Conservation (phyloP, 2,113 vertebrate genomes). For the Phaethon lepturus region DNA sequence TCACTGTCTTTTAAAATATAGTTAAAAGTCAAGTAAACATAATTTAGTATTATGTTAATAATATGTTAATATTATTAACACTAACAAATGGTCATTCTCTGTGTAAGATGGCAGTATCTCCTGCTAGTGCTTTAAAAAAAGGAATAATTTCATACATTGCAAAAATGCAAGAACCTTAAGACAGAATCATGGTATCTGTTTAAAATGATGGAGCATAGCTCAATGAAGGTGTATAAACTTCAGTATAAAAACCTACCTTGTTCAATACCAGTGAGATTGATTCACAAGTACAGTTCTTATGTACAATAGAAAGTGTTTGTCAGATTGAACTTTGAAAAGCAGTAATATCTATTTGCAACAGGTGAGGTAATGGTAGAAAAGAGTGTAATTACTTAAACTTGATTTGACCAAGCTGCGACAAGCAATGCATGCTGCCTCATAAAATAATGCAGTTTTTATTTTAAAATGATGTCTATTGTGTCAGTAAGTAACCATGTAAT, state of each 20-base stretch:
- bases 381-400: neutral
- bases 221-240: neutral
- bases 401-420: neutral
- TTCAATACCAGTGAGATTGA: neutral
- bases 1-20: neutral
- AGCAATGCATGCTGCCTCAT: neutral
- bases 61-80: neutral
- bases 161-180: neutral
- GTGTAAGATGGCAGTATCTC: neutral
- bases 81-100: neutral
- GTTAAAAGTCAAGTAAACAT: neutral
- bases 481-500: neutral
- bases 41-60: neutral
- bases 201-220: neutral
- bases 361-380: neutral
- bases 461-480: neutral
- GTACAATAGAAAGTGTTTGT: neutral
- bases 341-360: neutral
- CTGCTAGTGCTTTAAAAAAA: neutral
- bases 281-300: neutral
- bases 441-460: neutral
- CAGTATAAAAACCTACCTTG: neutral
- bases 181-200: neutral
- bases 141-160: neutral
- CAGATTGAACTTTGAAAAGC: neutral